These are phyloP conservation scores for Mormoops blainvillei DNA, from an alignment of 2,113 vertebrate species.

Conservation along the genomic window DNA sequence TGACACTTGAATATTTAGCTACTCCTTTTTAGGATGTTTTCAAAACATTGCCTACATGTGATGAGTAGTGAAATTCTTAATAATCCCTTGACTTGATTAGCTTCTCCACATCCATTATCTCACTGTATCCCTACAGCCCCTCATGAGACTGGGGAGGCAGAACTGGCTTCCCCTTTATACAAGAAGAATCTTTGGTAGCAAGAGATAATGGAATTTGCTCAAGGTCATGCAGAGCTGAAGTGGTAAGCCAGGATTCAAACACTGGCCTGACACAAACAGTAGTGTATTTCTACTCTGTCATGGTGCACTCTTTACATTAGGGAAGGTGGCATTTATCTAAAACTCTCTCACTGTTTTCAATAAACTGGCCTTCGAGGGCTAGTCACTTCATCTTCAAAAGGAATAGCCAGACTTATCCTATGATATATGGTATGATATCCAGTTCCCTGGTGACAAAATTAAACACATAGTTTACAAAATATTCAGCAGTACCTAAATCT, in stretches of 20 bases:
- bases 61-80: neutral
- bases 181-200: neutral
- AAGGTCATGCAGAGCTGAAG: neutral
- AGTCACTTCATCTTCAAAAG: neutral
- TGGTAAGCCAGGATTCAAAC: neutral
- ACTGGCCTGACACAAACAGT: neutral
- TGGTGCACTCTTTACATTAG: neutral
- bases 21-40: neutral
- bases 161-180: neutral
- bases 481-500: neutral
- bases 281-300: neutral
- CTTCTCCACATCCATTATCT: neutral
- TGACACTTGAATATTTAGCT: neutral
- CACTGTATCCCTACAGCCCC: neutral
- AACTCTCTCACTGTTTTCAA: neutral
- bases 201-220: neutral
- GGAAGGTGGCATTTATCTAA: neutral
- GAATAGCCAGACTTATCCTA: neutral
- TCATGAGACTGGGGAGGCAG: neutral
- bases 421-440: neutral
- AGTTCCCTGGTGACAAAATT: neutral
- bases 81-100: neutral
- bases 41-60: neutral
- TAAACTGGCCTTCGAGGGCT: neutral
- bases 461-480: conserved; percentile 7